phyloP scores from a whole-genome alignment of 2,797 vertebrate genomes.

The Silurus aristotelis region DNA sequence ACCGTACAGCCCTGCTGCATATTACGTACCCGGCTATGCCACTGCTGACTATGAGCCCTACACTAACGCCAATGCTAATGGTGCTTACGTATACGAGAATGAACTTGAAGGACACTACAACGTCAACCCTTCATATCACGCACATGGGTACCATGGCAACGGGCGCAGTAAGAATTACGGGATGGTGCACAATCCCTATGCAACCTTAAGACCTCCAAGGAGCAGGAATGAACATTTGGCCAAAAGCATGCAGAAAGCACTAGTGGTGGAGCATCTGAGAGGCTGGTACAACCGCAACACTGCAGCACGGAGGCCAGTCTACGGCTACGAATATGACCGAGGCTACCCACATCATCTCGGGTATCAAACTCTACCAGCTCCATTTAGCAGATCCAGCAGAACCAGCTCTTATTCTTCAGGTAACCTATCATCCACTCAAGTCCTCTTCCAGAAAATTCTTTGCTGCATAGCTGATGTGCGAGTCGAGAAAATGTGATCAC shows the following conservation, averaged over 20 bases:
- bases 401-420: constrained; percentile 91
- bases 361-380: constrained; percentile 87
- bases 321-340: constrained; percentile 82
- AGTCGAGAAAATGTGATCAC: background rate
- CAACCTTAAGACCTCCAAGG: constrained; percentile 87
- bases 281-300: constrained; percentile 95
- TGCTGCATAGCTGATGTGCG: background rate
- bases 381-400: constrained; percentile 86
- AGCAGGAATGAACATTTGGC: constrained; percentile 85
- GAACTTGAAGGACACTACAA: constrained; percentile 94
- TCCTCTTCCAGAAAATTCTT: background rate
- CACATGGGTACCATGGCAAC: constrained; percentile 80
- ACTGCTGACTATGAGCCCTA: constrained; percentile 80
- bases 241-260: constrained; percentile 94
- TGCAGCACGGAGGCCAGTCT: constrained; percentile 67
- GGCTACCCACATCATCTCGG: constrained; percentile 88
- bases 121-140: constrained; percentile 87
- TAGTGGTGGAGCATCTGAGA: constrained; percentile 92
- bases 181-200: constrained; percentile 89
- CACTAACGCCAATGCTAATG: constrained; percentile 77
- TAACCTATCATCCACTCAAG: constrained; percentile 54
- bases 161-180: constrained; percentile 83
- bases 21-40: constrained; percentile 83
- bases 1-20: constrained; percentile 73
- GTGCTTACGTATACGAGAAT: constrained; percentile 87